phyloP scores from a whole-genome alignment of 2,113 vertebrate species.

The Campylorhamphus procurvoides region DNA sequence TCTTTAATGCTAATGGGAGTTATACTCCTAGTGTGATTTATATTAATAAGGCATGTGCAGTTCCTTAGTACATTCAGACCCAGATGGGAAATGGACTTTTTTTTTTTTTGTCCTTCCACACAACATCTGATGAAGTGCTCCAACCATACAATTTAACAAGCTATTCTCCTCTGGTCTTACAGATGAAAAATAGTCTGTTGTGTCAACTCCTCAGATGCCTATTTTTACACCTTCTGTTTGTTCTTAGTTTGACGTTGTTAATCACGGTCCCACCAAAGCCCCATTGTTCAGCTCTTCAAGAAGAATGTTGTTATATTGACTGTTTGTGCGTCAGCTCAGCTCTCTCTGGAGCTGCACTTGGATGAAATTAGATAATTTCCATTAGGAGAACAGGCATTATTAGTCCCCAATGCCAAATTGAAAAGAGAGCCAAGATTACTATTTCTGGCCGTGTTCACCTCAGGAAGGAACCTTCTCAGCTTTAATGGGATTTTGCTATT shows the following conservation, averaged over 20 bases:
- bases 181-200: constrained; percentile 72
- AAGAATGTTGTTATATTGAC: constrained; percentile 91
- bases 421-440: constrained; percentile 88
- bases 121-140: constrained; percentile 57
- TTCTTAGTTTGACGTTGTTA: constrained; percentile 81
- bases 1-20: constrained; percentile 35
- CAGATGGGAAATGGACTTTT: constrained; percentile 52
- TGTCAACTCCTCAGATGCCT: constrained; percentile 76
- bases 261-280: constrained; percentile 78
- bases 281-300: constrained; percentile 84
- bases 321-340: constrained; percentile 82
- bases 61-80: constrained; percentile 20
- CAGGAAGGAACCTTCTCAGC: constrained; percentile 97
- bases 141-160: constrained; percentile 35
- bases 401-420: constrained; percentile 86
- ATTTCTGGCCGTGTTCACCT: constrained; percentile 95
- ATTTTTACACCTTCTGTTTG: constrained; percentile 86
- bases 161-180: constrained; percentile 57
- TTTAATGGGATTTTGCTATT: constrained; percentile 98
- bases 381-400: constrained; percentile 90
- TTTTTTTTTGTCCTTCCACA: background rate
- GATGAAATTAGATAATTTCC: constrained; percentile 93
- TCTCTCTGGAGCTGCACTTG: constrained; percentile 84
- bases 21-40: constrained; percentile 20
- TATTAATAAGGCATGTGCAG: constrained; percentile 1